phyloP scores from a whole-genome alignment of 2,797 vertebrate species.

The Morus bassanus region DNA sequence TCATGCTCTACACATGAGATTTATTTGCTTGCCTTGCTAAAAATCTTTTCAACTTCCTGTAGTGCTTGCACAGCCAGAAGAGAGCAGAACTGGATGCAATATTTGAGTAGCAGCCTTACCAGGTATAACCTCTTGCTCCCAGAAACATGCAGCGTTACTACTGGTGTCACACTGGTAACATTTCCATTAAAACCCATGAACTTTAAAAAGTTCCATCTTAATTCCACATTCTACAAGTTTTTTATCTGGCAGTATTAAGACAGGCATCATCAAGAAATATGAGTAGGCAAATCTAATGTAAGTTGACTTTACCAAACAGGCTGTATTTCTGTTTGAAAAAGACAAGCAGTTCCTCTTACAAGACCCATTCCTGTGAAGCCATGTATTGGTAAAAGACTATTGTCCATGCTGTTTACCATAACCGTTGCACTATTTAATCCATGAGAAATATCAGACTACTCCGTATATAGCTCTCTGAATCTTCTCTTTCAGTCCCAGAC shows the following conservation, averaged over 20 bases:
- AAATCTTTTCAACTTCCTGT: not conserved
- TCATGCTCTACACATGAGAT: not conserved
- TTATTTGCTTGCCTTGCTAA: not conserved
- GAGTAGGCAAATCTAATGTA: not conserved
- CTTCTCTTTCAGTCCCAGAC: not conserved
- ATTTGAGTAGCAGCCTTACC: not conserved
- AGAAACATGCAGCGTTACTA: accelerated
- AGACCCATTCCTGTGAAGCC: not conserved
- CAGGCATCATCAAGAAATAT: not conserved
- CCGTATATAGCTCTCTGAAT: not conserved
- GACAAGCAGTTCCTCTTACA: not conserved
- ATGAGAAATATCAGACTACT: not conserved
- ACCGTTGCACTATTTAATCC: not conserved
- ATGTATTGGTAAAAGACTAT: not conserved
- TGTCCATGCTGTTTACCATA: not conserved
- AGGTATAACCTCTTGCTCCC: not conserved
- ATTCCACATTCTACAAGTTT: not conserved
- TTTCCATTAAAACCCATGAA: not conserved
- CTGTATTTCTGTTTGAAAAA: not conserved
- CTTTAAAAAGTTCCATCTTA: not conserved
- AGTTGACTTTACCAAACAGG: not conserved
- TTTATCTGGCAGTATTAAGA: not conserved
- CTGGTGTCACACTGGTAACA: too few species aligned
- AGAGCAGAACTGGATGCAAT: not conserved
- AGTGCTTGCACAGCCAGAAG: not conserved